Evolutionary conservation across 2,888 invertebrate genomes (phyloP).

Genomic region (Ctena decussata): DNA sequence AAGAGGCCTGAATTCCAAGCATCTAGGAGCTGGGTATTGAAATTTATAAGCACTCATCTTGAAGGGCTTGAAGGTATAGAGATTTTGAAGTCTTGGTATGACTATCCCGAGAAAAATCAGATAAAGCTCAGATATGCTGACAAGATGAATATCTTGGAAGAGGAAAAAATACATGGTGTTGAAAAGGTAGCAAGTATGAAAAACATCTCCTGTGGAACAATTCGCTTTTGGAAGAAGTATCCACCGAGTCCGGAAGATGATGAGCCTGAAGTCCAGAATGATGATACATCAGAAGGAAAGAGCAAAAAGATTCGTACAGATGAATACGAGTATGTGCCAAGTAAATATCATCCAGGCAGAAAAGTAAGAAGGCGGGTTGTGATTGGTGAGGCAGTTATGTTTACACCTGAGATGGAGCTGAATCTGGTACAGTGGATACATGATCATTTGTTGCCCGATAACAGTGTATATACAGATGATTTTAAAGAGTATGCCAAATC

Average conservation of each 20-base stretch:
- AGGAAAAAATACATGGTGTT: slow-evolving; percentile 63
- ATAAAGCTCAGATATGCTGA: slow-evolving; percentile 10
- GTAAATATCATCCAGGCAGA: background rate
- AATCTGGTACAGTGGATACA: background rate
- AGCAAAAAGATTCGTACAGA: background rate
- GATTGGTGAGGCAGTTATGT: background rate
- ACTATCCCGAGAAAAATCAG: background rate
- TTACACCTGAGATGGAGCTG: background rate
- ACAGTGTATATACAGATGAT: slow-evolving; percentile 58
- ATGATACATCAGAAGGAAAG: background rate
- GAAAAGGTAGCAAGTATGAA: slow-evolving; percentile 60
- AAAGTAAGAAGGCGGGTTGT: background rate
- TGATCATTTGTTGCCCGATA: background rate
- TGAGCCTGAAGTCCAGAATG: background rate
- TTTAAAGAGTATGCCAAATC: slow-evolving; percentile 65
- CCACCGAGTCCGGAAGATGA: slow-evolving; percentile 4
- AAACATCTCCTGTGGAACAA: slow-evolving; percentile 61
- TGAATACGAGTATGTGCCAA: background rate
- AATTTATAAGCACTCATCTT: background rate
- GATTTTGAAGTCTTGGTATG: background rate
- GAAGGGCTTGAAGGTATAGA: background rate
- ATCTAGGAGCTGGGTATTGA: background rate
- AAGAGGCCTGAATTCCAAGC: background rate
- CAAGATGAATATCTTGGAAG: slow-evolving; percentile 58
- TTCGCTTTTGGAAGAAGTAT: slow-evolving; percentile 51